Base-by-base conservation (phyloP, 2,888 invertebrate species). In the Eulithis testata region DNA sequence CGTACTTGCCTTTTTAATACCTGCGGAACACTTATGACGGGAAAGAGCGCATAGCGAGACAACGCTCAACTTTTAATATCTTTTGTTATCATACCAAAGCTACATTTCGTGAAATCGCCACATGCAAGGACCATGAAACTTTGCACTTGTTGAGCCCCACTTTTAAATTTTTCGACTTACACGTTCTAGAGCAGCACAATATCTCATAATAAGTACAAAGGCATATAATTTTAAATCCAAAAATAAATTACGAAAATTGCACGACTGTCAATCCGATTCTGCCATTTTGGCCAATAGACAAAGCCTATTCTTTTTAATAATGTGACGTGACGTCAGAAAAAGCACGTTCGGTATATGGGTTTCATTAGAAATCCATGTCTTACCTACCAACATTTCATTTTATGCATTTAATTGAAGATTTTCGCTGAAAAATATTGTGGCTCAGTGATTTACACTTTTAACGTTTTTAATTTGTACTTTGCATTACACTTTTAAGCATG, bases 81-180 rank as follows among this genome's bases (percentile, higher is more conserved):
- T 93, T 92, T 93, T 93, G 92, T 93, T 93, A 92, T 92, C 92
- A 85, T 89, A 89, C 87, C 84, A 86, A 84, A 86, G 84, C 82
- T 87, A 86, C 85, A 87, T 87, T 88, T 86, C 82, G 75, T 82
- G 75, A 81, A 83, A 81, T 87, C 85, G 84, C 86, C 87, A 86
- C 83, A 86, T 83, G 78, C 73, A 69, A 72, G 69, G 66, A 70
- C 71, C 70, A 73, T 69, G 70, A 65, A 68, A 69, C 68, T 76
- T 64, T 71, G 61, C 73, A 74, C 70, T 68, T 70, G 71, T 76
- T 76, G 71, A 69, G 53, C 65, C 72, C 54, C 62, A 76, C 65
- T 66, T 72, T 61, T 59, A 55, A 64, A 65, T 63, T 65, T 72
- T 70, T 72, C 64, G 64, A 69, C 76, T 72, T 51, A 74, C 71